Evolutionary conservation across 1,140 invertebrate species (phyloP), one percentile per base, ranked within the genome.

Genomic region (Popillia japonica): DNA sequence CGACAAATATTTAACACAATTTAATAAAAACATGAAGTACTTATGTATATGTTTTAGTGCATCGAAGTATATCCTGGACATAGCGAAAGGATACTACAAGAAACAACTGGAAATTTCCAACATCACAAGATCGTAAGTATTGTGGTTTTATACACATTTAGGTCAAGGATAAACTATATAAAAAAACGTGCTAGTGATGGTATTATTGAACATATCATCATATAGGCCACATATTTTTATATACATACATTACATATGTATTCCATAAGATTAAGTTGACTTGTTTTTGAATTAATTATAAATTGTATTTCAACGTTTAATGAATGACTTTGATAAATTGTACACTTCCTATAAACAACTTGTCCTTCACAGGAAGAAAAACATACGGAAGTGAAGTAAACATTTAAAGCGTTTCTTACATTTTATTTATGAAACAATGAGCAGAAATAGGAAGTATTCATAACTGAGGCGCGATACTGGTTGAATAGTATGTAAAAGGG

Each of bases 321-420:
- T 55, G 48, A 55, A n/a, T 17, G 20, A 40, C 40, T 20, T 7
- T 72, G 23, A 20, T 41, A 41, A 2, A 23, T 40, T 40, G 4
- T 14, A 72, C 40, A 41, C 10, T 41, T 40, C 40, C 40, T 40
- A 42, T 44, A 40, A 27, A 55, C 77, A 40, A 40, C 14, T 27
- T 44, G 22, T 27, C 22, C 76, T 23, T 76, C 78, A 76, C 74
- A 77, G 78, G 79, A 79, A 80, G 77, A 11, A 59, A 27, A 27
- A 23, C 0, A 40, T 22, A 14, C 48, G 27, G 20, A 64, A 77
- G 48, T 68, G 8, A 17, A 17, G 2, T 34, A 34, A 4, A 1
- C 27, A 34, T 34, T 34, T 34, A 34, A 34, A 34, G n/a, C n/a
- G n/a, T n/a, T n/a, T n/a, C n/a, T n/a, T n/a, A n/a, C n/a, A n/a